Conservation (phyloP, 2,888 invertebrate species). For the Ditula angustiorana region DNA sequence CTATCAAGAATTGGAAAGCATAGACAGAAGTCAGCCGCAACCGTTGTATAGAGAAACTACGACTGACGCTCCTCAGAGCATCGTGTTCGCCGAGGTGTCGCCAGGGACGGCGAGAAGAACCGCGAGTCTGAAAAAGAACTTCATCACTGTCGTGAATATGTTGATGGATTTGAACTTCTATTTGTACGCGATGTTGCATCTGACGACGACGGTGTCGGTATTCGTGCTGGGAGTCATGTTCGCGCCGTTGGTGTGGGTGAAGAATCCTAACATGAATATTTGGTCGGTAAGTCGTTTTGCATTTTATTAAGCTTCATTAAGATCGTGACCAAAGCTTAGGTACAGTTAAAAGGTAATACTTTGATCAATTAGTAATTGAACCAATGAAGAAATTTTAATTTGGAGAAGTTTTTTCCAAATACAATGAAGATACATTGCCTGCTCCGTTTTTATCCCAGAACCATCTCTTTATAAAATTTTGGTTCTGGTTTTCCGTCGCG, state of each 20-base stretch:
- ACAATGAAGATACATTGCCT: no score
- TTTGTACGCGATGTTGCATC: constrained; percentile 80
- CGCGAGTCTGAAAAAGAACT: constrained; percentile 74
- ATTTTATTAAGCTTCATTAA: not conserved
- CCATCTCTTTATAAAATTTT: no score
- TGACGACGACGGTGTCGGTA: constrained; percentile 83
- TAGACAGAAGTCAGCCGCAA: constrained; percentile 76
- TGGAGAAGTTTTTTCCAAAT: no score
- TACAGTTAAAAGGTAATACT: no score
- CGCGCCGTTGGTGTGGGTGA: constrained; percentile 81
- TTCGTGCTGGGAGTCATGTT: constrained; percentile 82
- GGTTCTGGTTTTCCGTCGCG: no score
- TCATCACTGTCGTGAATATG: constrained; percentile 75
- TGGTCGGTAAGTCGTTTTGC: constrained; percentile 65
- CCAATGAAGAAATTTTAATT: no score
- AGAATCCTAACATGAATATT: constrained; percentile 71
- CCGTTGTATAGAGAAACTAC: constrained; percentile 85
- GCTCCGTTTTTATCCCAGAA: no score
- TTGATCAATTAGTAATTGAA: no score
- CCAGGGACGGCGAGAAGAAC: constrained; percentile 75
- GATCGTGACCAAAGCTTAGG: no score
- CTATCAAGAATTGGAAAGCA: constrained; percentile 75
- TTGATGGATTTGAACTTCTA: constrained; percentile 81
- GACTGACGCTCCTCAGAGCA: constrained; percentile 71
- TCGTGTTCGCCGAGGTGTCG: constrained; percentile 71